A percentile compares a stretch with the other conserved stretches of the same genome.
These are phyloP conservation scores for Micrasema longulum DNA, from an alignment of 1,140 invertebrate genomes.

Conservation along the genomic window DNA sequence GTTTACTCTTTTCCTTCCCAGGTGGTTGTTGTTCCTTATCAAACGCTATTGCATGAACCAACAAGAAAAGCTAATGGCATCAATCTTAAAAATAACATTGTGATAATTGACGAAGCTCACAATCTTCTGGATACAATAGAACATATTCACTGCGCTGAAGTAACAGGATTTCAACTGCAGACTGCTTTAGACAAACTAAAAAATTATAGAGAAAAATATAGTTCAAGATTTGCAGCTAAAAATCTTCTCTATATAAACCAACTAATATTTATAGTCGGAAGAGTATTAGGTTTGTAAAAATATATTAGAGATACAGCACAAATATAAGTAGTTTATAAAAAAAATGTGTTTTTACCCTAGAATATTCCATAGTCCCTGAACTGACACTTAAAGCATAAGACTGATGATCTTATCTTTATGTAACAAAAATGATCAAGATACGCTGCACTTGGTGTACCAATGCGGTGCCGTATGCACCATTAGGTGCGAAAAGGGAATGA, in stretches of 20 bases:
- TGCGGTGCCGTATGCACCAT: no score
- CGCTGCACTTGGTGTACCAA: no score
- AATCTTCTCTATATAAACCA: slow-evolving; percentile 91
- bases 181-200: slow-evolving; percentile 79
- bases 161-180: slow-evolving; percentile 76
- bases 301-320: no score
- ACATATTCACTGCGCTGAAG: slow-evolving; percentile 83
- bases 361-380: no score
- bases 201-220: slow-evolving; percentile 85
- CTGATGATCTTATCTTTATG: no score
- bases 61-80: slow-evolving; percentile 90
- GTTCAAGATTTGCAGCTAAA: slow-evolving; percentile 79
- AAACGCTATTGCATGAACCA: slow-evolving; percentile 86
- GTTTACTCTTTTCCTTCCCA: slow-evolving; percentile 56
- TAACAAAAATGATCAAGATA: no score
- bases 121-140: slow-evolving; percentile 94
- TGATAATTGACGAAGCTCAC: slow-evolving; percentile 98
- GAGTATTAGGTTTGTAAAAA: slow-evolving; percentile 72
- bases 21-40: slow-evolving; percentile 87
- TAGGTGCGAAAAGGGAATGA: no score
- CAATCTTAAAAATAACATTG: slow-evolving; percentile 83
- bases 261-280: slow-evolving; percentile 83
- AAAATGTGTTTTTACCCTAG: no score
- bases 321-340: no score
- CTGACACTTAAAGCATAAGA: no score